Evolutionary conservation across 1,140 invertebrate species (phyloP).

Genomic region (Dendrolimus kikuchii): DNA sequence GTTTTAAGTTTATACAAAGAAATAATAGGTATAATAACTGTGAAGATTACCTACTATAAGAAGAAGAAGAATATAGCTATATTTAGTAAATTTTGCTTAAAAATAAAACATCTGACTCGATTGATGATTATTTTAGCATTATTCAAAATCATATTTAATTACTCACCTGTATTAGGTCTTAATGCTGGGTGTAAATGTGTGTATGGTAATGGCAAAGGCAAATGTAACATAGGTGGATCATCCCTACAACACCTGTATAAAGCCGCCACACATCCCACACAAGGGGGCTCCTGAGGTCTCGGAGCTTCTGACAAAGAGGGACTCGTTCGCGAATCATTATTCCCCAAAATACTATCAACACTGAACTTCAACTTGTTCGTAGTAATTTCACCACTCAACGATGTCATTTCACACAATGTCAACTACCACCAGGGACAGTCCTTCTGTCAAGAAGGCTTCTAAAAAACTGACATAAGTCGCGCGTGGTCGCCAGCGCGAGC

Average conservation of each 20-base stretch:
- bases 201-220: conserved; percentile 49
- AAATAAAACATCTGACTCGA: too few relatives aligned
- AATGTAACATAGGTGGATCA: conserved; percentile 47
- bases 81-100: too few relatives aligned
- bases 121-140: neutral
- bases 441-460: conserved; percentile 30
- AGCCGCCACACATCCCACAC: conserved; percentile 56
- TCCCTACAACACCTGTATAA: conserved; percentile 60
- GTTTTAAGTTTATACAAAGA: neutral
- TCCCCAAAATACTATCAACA: conserved; percentile 60
- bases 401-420: conserved; percentile 47
- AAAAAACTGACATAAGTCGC: conserved; percentile 47
- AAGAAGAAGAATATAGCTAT: too few relatives aligned
- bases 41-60: too few relatives aligned
- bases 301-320: conserved; percentile 22
- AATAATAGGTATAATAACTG: too few relatives aligned
- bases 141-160: neutral
- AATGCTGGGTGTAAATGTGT: conserved; percentile 58
- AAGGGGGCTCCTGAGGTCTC: conserved; percentile 47
- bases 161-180: conserved; percentile 50
- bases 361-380: conserved; percentile 60
- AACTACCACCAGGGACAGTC: conserved; percentile 20
- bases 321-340: conserved; percentile 27
- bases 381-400: conserved; percentile 46
- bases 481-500: conserved; percentile 34